Evolutionary conservation across 2,797 vertebrate genomes (phyloP), one percentile per base, ranked within the genome.

Genomic region (Semotilus atromaculatus): DNA sequence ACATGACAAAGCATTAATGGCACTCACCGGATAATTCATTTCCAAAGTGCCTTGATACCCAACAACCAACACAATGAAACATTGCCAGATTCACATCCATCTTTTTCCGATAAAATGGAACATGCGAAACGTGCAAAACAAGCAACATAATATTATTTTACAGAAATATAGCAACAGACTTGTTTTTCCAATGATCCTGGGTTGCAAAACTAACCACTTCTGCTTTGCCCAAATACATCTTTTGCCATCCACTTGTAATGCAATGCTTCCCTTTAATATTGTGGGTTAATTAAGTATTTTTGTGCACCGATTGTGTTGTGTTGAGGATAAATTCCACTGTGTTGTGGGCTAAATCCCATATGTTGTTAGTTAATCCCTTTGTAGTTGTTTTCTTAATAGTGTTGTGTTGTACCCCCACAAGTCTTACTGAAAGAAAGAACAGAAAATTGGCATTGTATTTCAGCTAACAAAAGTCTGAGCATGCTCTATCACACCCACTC

Each of bases 321-420:
- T 55, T 70, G 16, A 19, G 23, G 21, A 51, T n/a, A 4, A 36
- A 80, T 58, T 71, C 1, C 1, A 8, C 26, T 55, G 18, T 58
- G 10, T 55, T 31, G 67, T 71, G 51, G 53, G 18, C 8, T 77
- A 31, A n/a, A 76, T 83, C 48, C 19, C 36, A 45, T 29, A 36
- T 74, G 43, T 45, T 36, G 29, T 51, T 58, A 53, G 72, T 77
- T 67, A 67, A 83, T 77, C 36, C 34, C n/a, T 77, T 84, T 84
- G 48, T 84, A 53, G 23, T 84, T 77, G 26, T 58, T 70, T 6
- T 84, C 38, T 53, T 68, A 77, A 83, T 83, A 36, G n/a, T 8
- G 16, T 53, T 82, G 29, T 36, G 38, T 51, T 67, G 71, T 26
- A 75, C 58, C 16, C 81, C 40, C 40, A 75, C 45, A 84, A 84